phyloP scores from a whole-genome alignment of 2,113 vertebrate genomes.

The Indri indri region DNA sequence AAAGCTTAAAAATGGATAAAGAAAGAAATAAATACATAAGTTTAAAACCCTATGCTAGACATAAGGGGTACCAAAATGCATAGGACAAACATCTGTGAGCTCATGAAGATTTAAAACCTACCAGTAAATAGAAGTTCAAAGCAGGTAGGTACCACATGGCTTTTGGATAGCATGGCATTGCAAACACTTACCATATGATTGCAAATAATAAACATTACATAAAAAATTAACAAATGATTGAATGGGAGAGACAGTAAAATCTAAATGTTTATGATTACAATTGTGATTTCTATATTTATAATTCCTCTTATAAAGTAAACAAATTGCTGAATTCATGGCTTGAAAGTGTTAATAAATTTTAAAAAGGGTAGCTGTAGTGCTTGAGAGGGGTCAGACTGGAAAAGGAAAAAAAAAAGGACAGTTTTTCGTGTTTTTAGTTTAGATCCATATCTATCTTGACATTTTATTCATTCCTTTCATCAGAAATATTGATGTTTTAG shows the following conservation, averaged over 20 bases:
- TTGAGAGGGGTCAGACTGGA: background rate
- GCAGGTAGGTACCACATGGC: background rate
- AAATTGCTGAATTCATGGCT: background rate
- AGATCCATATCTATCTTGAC: background rate
- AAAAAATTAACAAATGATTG: background rate
- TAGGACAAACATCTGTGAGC: background rate
- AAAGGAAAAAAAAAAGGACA: background rate
- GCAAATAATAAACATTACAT: background rate
- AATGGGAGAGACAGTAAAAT: background rate
- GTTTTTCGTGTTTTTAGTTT: background rate
- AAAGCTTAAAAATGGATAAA: background rate
- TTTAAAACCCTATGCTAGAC: background rate
- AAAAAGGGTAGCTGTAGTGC: background rate
- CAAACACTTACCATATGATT: background rate
- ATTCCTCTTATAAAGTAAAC: background rate
- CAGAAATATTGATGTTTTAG: conserved; percentile 8
- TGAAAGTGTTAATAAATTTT: background rate
- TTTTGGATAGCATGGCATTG: background rate
- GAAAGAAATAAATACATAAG: background rate
- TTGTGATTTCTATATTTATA: background rate
- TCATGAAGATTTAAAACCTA: background rate
- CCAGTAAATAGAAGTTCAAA: background rate
- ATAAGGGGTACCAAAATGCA: background rate
- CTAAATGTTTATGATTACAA: background rate
- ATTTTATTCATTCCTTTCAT: background rate